Evolutionary conservation across 2,888 invertebrate genomes (phyloP).

Genomic region (Criorhina ranunculi): DNA sequence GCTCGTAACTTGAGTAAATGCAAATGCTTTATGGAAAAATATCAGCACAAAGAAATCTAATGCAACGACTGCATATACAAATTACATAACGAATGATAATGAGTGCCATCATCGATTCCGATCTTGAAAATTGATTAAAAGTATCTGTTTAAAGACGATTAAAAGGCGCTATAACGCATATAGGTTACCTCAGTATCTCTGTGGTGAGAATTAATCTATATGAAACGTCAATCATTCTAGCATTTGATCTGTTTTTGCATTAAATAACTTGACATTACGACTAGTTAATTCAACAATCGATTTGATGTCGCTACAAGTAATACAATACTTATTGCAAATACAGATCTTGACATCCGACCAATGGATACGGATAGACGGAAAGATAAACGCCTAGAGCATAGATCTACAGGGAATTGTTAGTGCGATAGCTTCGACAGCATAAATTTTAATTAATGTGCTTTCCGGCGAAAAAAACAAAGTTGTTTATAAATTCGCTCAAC

Average conservation of each 20-base stretch:
- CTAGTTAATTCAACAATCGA: neutral
- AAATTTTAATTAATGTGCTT: no score
- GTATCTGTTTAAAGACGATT: neutral
- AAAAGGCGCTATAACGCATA: neutral
- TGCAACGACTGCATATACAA: neutral
- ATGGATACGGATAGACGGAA: no score
- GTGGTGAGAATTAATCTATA: neutral
- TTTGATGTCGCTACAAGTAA: neutral
- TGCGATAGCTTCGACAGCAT: no score
- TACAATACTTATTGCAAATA: no score
- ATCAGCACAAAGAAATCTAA: neutral
- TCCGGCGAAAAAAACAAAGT: no score
- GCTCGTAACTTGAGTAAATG: neutral
- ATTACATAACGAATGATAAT: neutral
- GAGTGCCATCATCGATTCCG: neutral
- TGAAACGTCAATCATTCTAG: slow-evolving; percentile 4
- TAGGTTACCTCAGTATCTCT: neutral
- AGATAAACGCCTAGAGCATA: no score
- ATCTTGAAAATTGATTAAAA: neutral
- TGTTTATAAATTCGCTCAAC: no score
- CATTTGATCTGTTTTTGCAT: neutral
- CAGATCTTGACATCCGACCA: neutral
- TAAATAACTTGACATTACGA: neutral
- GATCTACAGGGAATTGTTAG: no score
- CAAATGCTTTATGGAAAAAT: neutral